Conservation (phyloP, 2,888 invertebrate genomes). For the Hydrotaea diabolus region DNA sequence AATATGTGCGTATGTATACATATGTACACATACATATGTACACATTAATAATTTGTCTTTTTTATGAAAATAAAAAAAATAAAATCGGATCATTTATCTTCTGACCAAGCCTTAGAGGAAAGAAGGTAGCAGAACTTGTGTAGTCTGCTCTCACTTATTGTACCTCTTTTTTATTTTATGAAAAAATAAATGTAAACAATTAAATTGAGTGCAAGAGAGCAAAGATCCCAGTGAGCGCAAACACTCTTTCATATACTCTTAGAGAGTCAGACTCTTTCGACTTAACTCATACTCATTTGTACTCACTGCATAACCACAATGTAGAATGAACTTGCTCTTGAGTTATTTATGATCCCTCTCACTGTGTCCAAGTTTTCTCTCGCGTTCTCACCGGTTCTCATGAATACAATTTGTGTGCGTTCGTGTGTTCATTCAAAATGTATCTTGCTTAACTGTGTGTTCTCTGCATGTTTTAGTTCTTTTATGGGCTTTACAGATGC, state of each 20-base stretch:
- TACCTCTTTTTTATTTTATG: not conserved
- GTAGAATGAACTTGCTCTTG: not conserved
- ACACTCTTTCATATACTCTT: not conserved
- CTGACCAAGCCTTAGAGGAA: not conserved
- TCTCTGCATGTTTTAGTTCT: not conserved
- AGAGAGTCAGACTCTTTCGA: not conserved
- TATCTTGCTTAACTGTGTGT: not conserved
- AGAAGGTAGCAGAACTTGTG: not conserved
- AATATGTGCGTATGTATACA: too few species aligned
- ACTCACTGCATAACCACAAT: not conserved
- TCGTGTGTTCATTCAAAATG: too few species aligned
- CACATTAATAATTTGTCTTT: too few species aligned
- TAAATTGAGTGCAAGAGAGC: not conserved
- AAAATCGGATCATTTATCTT: not conserved
- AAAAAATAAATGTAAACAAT: conserved; percentile 28
- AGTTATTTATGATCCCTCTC: conserved; percentile 7
- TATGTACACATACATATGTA: too few species aligned
- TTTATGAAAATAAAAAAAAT: too few species aligned
- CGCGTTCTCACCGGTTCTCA: not conserved
- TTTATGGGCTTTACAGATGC: not conserved
- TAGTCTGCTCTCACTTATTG: not conserved
- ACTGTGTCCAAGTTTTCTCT: not conserved
- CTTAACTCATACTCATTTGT: not conserved
- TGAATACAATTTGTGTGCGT: not conserved
- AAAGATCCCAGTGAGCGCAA: too few species aligned